Conservation (phyloP, 2,797 vertebrate species). For the Bradypodion ventrale region DNA sequence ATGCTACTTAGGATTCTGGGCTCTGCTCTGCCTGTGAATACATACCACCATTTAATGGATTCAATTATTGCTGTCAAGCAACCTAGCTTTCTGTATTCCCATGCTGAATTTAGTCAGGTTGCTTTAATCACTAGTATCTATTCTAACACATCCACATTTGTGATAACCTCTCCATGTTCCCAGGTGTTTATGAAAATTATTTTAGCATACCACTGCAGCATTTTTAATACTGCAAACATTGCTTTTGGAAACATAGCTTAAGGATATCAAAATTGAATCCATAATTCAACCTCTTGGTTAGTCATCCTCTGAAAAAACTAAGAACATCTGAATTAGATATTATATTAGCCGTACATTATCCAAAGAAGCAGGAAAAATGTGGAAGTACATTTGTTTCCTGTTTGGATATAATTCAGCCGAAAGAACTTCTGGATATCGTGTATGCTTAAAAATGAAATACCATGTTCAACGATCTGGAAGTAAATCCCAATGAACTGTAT, state of each 20-base stretch:
- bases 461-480: no score
- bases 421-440: background rate
- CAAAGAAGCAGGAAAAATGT: slow-evolving; percentile 29
- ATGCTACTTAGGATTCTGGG: background rate
- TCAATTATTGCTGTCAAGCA: background rate
- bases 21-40: slow-evolving; percentile 4
- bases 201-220: slow-evolving; percentile 36
- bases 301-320: slow-evolving; percentile 52
- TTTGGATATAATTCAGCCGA: background rate
- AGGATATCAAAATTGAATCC: slow-evolving; percentile 55
- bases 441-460: background rate
- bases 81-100: background rate
- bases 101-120: background rate
- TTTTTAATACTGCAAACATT: slow-evolving; percentile 45
- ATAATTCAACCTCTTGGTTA: slow-evolving; percentile 56
- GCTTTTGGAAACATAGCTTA: slow-evolving; percentile 53
- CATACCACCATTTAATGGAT: background rate
- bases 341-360: slow-evolving; percentile 28
- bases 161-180: background rate
- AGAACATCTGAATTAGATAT: slow-evolving; percentile 49
- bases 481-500: background rate
- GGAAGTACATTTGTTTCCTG: slow-evolving; percentile 6
- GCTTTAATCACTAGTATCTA: background rate
- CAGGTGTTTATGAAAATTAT: background rate
- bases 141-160: background rate